These are phyloP conservation scores for Graptemys geographica DNA, from an alignment of 2,797 vertebrate species.

Conservation along the genomic window DNA sequence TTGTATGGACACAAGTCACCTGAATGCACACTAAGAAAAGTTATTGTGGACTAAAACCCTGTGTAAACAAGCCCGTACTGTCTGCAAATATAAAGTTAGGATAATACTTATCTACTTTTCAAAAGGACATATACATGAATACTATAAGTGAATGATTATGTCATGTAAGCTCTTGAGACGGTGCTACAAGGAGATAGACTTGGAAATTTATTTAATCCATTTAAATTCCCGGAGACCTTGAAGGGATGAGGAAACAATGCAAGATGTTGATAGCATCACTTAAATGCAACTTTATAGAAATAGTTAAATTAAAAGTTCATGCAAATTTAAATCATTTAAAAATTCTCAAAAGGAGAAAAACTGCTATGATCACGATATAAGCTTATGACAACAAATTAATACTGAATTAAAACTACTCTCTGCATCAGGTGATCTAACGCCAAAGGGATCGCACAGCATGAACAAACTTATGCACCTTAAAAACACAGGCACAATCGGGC, in stretches of 20 bases:
- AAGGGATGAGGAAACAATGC: neutral
- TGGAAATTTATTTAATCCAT: no score
- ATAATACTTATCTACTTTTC: neutral
- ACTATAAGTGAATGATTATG: no score
- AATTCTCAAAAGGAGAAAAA: no score
- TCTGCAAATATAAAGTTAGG: neutral
- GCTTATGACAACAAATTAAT: neutral
- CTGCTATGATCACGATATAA: no score
- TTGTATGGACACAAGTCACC: no score
- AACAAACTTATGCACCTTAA: neutral
- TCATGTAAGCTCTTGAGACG: no score
- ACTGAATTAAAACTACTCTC: neutral
- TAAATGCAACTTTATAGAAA: no score
- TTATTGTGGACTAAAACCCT: neutral
- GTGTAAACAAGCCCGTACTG: neutral
- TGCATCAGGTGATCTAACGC: neutral
- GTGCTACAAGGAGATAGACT: no score
- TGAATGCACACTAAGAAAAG: no score
- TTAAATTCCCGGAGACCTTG: neutral
- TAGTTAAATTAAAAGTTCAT: no score
- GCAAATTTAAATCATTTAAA: no score
- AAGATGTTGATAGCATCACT: neutral
- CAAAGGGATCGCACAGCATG: neutral
- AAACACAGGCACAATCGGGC: neutral
- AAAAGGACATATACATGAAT: neutral